Base-by-base conservation (phyloP, 2,113 vertebrate species). In the Callipepla californica region DNA sequence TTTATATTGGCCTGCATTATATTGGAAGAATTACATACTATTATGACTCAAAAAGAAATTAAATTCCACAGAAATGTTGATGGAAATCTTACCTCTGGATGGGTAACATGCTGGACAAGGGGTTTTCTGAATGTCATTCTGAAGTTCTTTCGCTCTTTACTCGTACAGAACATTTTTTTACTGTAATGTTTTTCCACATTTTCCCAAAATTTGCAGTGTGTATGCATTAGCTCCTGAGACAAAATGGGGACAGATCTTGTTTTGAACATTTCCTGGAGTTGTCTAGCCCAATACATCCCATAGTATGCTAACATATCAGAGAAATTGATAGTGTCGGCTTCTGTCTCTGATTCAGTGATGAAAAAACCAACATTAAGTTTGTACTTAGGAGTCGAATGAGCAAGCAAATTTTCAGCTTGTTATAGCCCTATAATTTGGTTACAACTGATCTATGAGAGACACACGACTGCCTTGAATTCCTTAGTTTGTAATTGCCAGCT, bases 381-480 rank as follows among this genome's bases (percentile, higher is more conserved):
- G 28, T 36, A 32, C 28, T 55, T 32, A 30, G 38, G 17, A 66
- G 32, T 72, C 44, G 65, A 86, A 30, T 9, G 21, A 38, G 58
- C 36, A 48, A 63, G 47, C 26, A 51, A 32, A 50, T 63, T 30
- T 63, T 21, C 38, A 12, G 22, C 30, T 73, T 28, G 4, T 45
- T 67, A 40, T 4, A 70, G 78, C 42, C 17, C 66, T 65, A 3
- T 18, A 66, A 51, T 42, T 62, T 7, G 3, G 28, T 47, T 84
- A 63, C 12, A 78, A 23, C 15, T 58, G 30, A 66, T 53, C n/a
- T 66, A 1, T 3, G 11, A 75, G 32, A 1, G 0, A 55, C 1
- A 0, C 23, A 40, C 5, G 10, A 45, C 28, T 59, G 40, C 61
- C 62, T 86, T 53, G 61, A 69, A 80, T 73, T 74, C 30, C 45